Evolutionary conservation across 2,113 vertebrate species (phyloP).

Genomic region (Trichomycterus rosablanca): DNA sequence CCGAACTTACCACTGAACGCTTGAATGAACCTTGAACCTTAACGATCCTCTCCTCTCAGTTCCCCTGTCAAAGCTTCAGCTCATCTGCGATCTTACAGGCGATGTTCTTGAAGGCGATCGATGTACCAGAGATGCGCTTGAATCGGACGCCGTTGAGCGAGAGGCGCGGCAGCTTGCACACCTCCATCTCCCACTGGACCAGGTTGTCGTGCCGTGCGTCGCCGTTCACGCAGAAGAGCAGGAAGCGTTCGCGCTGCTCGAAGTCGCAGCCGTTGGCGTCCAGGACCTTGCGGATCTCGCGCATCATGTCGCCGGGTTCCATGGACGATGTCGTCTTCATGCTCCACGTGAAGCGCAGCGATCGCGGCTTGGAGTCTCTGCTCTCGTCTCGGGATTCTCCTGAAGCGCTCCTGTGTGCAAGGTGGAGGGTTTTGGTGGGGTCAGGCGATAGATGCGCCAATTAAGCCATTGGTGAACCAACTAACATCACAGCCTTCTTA

Average conservation of each 20-base stretch:
- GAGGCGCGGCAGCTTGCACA: conserved; percentile 97
- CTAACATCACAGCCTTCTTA: no score
- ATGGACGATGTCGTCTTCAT: conserved; percentile 99
- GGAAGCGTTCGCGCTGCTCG: conserved; percentile 93
- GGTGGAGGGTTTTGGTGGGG: conserved; percentile 18
- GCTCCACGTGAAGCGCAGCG: conserved; percentile 94
- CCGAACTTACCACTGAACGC: conserved; percentile 13
- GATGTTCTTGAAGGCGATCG: conserved; percentile 97
- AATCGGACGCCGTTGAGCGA: conserved; percentile 97
- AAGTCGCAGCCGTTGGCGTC: conserved; percentile 97
- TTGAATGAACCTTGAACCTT: no score
- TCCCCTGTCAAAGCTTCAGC: conserved; percentile 85
- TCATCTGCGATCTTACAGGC: conserved; percentile 97
- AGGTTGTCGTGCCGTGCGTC: conserved; percentile 92
- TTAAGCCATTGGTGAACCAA: no score
- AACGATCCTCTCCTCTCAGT: not conserved
- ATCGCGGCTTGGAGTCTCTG: conserved; percentile 91
- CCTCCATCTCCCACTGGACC: conserved; percentile 99
- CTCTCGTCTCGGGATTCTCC: conserved; percentile 86
- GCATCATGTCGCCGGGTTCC: conserved; percentile 97
- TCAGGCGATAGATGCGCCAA: no score
- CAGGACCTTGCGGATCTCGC: conserved; percentile 92
- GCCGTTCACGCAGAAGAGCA: conserved; percentile 97
- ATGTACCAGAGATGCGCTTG: conserved; percentile 97
- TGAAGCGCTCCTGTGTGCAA: conserved; percentile 70